Evolutionary conservation across 2,888 invertebrate species (phyloP), one percentile per base, ranked within the genome.

Genomic region (Bursaphelenchus okinawaensis): DNA sequence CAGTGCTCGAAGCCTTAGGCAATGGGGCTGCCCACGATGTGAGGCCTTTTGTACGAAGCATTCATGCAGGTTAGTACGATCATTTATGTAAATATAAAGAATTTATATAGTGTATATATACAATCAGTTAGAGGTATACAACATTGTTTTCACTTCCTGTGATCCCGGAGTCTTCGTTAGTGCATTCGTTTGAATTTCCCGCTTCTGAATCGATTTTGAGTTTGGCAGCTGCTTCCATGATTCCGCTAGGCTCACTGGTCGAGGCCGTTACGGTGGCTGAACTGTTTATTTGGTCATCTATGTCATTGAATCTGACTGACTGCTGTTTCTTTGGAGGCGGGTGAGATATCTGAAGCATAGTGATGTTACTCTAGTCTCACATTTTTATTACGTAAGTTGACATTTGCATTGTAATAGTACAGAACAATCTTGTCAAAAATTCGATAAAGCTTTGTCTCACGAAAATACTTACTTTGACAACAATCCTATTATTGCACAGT

Each of bases 211-310:
- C 40, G 16, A 1, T 40, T n/a, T 40, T 40, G 40, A 40, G 40
- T n/a, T 40, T 40, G n/a, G n/a, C 40, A 12, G n/a, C n/a, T 40
- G 16, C 40, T 3, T 40, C 40, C 40, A 40, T 54, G 2, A 19
- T 56, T n/a, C 12, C 56, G 26, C 26, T 26, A 19, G 60, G 60
- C 24, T 59, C 60, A 59, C 60, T 59, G 9, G 60, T 59, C 4
- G 60, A 59, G 2, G 60, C 60, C 20, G 51, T 59, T 16, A 50
- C 55, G 16, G 60, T 59, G 16, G 55, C 50, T 12, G 51, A 51
- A 40, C 40, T 40, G n/a, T 40, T 40, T 40, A 40, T 12, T 40
- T 40, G 40, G 16, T 40, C 40, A 16, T 40, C 40, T 3, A 40
- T 40, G 40, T 40, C 40, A n/a, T 40, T 40, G 40, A 40, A 40